These are phyloP conservation scores for Drosophila antonietae DNA, from an alignment of 2,888 invertebrate genomes.

Conservation along the genomic window DNA sequence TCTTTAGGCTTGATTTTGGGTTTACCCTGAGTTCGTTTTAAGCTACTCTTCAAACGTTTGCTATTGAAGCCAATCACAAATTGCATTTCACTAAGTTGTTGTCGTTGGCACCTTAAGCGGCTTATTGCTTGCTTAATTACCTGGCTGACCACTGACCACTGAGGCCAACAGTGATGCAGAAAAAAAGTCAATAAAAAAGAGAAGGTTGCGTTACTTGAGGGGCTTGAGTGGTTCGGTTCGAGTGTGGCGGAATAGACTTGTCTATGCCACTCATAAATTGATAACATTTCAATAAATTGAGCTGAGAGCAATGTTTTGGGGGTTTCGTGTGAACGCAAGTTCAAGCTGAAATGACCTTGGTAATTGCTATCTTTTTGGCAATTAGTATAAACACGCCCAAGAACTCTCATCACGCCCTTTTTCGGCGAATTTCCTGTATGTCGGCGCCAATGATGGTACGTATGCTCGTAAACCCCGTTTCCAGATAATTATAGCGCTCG, in stretches of 20 bases:
- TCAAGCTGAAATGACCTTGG: slow-evolving; percentile 23
- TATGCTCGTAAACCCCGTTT: slow-evolving; percentile 72
- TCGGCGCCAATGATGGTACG: slow-evolving; percentile 36
- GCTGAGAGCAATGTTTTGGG: background rate
- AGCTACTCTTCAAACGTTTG: too few relatives aligned
- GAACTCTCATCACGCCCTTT: slow-evolving; percentile 31
- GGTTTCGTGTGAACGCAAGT: slow-evolving; percentile 3
- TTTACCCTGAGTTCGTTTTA: background rate
- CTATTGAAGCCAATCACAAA: slow-evolving; percentile 25
- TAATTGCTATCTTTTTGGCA: slow-evolving; percentile 25
- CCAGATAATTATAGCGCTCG: slow-evolving; percentile 41
- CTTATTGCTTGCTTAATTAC: slow-evolving; percentile 75
- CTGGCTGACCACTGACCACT: slow-evolving; percentile 38
- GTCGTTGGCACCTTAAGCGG: slow-evolving; percentile 66
- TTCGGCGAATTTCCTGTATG: slow-evolving; percentile 55
- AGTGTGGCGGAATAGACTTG: background rate
- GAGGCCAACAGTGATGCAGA: slow-evolving; percentile 40
- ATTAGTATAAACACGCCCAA: slow-evolving; percentile 46
- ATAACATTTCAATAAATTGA: slow-evolving; percentile 4
- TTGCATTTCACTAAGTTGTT: slow-evolving; percentile 39
- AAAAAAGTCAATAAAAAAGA: slow-evolving; percentile 42
- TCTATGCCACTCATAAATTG: background rate
- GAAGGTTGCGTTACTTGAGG: slow-evolving; percentile 22
- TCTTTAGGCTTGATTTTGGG: too few relatives aligned
- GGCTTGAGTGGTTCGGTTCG: slow-evolving; percentile 7